These are phyloP conservation scores for Prolemur simus DNA, from an alignment of 2,113 vertebrate species.

Conservation along the genomic window DNA sequence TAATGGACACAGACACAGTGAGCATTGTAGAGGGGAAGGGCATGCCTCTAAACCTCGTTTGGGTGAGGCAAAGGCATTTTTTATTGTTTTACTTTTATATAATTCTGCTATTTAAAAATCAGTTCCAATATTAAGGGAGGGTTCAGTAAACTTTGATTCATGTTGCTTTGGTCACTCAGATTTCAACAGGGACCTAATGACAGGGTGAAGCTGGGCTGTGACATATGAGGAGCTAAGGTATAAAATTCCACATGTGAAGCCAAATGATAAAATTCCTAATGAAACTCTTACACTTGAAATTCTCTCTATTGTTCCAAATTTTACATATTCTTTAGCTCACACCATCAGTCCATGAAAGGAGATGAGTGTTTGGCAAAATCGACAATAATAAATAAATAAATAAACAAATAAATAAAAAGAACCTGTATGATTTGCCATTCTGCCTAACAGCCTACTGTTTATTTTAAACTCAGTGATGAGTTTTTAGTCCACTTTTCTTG, in stretches of 20 bases:
- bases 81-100: neutral
- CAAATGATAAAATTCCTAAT: neutral
- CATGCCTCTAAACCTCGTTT: too few species aligned
- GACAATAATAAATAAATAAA: neutral
- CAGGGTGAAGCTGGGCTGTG: rapidly evolving
- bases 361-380: neutral
- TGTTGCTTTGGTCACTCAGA: neutral
- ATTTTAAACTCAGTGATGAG: too few species aligned
- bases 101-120: neutral
- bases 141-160: neutral
- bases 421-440: neutral
- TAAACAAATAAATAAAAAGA: too few species aligned
- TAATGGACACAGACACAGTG: too few species aligned
- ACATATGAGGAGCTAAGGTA: neutral
- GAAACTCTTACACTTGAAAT: neutral
- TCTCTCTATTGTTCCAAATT: neutral
- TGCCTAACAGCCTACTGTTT: neutral
- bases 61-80: neutral
- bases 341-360: too few species aligned
- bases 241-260: neutral
- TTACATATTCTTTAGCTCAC: neutral
- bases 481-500: neutral
- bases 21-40: too few species aligned
- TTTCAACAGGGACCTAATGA: neutral
- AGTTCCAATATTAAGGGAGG: neutral